A percentile compares a stretch with the other conserved stretches of the same genome.
Conservation (phyloP, 2,113 vertebrate genomes). For the Calidris pugnax region DNA sequence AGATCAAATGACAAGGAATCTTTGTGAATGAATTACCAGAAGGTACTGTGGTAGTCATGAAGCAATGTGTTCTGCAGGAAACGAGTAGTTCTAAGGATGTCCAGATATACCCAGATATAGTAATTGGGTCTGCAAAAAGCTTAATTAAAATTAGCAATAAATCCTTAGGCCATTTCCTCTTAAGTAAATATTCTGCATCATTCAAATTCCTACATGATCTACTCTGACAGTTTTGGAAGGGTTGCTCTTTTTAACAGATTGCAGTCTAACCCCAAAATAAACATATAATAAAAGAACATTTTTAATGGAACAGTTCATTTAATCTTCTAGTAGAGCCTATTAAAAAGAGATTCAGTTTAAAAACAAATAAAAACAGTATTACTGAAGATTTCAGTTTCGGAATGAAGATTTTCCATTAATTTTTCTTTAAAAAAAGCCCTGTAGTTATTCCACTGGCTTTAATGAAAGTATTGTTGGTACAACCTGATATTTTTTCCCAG, state of each 20-base stretch:
- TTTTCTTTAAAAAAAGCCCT: neutral
- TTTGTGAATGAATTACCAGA: constrained; percentile 44
- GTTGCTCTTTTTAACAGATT: constrained; percentile 55
- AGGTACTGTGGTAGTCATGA: neutral
- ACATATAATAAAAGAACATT: constrained; percentile 41
- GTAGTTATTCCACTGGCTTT: neutral
- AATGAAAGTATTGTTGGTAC: neutral
- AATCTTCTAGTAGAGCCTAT: neutral
- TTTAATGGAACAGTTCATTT: neutral
- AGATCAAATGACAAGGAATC: constrained; percentile 35
- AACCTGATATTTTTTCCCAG: neutral
- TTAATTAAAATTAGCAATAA: constrained; percentile 61
- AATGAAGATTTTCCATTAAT: neutral
- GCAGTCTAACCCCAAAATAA: constrained; percentile 11
- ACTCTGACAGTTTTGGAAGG: constrained; percentile 49
- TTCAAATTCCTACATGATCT: constrained; percentile 56
- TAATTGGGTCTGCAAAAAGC: constrained; percentile 17
- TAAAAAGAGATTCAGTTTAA: neutral
- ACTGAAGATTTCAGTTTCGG: neutral
- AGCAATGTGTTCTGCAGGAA: neutral
- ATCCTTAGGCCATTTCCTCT: constrained; percentile 33
- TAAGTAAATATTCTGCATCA: constrained; percentile 59
- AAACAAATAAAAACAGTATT: neutral
- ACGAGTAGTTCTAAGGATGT: neutral
- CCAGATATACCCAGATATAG: neutral